Conservation (phyloP, 2,113 vertebrate genomes). For the Lagenorhynchus albirostris region DNA sequence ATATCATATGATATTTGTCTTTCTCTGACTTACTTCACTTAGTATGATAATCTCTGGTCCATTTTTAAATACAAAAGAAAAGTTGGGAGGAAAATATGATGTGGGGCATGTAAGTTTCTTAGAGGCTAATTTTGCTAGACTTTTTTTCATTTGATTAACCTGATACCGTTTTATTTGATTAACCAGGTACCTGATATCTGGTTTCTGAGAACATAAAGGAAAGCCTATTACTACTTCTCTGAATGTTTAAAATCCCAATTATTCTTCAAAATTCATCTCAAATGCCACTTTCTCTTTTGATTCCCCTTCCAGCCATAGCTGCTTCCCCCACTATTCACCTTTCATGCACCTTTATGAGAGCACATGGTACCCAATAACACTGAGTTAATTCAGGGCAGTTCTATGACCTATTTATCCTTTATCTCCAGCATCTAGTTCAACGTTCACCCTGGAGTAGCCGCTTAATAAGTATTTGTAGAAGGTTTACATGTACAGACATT, state of each 20-base stretch:
- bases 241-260: neutral
- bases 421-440: neutral
- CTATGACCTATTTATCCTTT: neutral
- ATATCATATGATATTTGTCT: neutral
- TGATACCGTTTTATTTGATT: neutral
- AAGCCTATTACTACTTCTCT: neutral
- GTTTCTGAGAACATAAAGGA: neutral
- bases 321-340: neutral
- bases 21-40: neutral
- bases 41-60: neutral
- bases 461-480: neutral
- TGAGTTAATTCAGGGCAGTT: neutral
- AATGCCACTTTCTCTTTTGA: neutral
- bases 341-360: neutral
- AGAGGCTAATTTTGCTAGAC: neutral
- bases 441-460: neutral
- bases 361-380: neutral
- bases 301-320: neutral
- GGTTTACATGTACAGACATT: neutral
- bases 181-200: neutral
- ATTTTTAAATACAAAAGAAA: neutral
- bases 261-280: neutral
- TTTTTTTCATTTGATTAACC: neutral
- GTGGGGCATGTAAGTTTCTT: neutral
- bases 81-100: neutral